A percentile compares a stretch with the other conserved stretches of the same genome.
Conservation (phyloP, 2,113 vertebrate species). For the Pionites leucogaster region DNA sequence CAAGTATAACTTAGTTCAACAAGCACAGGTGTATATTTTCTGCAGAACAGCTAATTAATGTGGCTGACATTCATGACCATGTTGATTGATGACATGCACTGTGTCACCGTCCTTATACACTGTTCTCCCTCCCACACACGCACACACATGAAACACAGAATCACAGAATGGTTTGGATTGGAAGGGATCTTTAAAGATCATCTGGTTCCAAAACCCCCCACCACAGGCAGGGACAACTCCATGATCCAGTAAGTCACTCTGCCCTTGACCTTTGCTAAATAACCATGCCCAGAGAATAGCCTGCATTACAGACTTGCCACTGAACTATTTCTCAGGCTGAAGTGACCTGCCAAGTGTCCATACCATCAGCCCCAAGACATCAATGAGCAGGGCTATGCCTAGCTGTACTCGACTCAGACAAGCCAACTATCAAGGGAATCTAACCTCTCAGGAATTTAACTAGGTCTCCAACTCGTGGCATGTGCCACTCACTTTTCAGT, state of each 20-base stretch:
- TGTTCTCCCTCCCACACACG: neutral
- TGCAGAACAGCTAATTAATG: neutral
- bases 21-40: neutral
- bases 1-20: neutral
- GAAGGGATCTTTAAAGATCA: neutral
- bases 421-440: neutral
- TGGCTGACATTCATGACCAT: neutral
- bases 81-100: neutral
- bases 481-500: conserved; percentile 3
- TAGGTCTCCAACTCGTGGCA: neutral
- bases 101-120: neutral
- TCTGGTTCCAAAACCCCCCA: neutral
- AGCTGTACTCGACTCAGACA: neutral
- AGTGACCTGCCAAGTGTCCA: neutral
- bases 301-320: neutral
- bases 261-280: conserved; percentile 10
- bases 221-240: neutral
- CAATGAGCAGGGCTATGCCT: neutral
- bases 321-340: neutral
- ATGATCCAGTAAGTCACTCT: neutral
- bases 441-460: conserved; percentile 20
- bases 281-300: neutral
- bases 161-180: neutral
- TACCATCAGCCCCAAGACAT: neutral
- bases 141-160: neutral